Conservation (phyloP, 2,113 vertebrate genomes). For the Oryzias javanicus region DNA sequence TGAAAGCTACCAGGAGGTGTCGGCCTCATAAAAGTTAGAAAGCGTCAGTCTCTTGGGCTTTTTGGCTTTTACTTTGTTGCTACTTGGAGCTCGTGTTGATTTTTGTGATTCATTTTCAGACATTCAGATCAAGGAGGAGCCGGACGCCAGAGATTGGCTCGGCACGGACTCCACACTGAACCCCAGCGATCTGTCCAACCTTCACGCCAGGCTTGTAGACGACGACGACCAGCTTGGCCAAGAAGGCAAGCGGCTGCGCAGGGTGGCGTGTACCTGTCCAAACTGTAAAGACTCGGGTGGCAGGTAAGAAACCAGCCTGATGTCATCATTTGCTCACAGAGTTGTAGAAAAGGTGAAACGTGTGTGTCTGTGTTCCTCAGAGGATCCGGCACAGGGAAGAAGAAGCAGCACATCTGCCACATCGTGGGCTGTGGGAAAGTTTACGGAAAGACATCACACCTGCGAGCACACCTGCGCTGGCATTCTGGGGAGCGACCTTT, state of each 20-base stretch:
- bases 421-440: conserved; percentile 98
- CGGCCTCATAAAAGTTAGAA: too few species aligned
- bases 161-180: conserved; percentile 94
- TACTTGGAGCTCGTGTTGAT: conserved; percentile 4
- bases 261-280: conserved; percentile 97
- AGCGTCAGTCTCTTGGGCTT: background rate
- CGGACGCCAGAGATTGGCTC: conserved; percentile 96
- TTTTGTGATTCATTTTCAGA: conserved; percentile 69
- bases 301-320: conserved; percentile 78
- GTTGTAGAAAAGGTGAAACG: background rate
- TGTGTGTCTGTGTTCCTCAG: conserved; percentile 69
- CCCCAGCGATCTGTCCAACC: conserved; percentile 93
- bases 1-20: too few species aligned
- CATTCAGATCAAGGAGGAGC: conserved; percentile 98
- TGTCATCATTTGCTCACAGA: background rate
- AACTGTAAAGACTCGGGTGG: conserved; percentile 98
- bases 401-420: conserved; percentile 99
- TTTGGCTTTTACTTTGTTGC: conserved; percentile 15
- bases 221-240: conserved; percentile 93
- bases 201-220: conserved; percentile 91
- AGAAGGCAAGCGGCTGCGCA: conserved; percentile 93
- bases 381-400: conserved; percentile 93
- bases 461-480: conserved; percentile 98
- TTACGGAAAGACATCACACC: conserved; percentile 97
- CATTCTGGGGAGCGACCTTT: conserved; percentile 98